Evolutionary conservation across 2,797 vertebrate genomes (phyloP).

Genomic region (Artibeus lituratus): DNA sequence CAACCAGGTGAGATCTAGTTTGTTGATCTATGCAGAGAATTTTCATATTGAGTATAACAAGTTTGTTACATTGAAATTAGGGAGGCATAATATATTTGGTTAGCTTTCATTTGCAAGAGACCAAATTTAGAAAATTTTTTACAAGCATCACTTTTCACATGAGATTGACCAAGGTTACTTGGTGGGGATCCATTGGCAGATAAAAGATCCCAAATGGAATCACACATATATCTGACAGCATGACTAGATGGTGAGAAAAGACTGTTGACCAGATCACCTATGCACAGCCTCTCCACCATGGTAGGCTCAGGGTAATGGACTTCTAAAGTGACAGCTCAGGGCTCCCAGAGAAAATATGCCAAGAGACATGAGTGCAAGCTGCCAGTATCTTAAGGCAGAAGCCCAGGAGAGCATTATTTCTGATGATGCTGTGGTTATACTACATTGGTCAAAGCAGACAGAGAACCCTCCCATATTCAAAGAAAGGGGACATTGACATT

Average conservation of each 20-base stretch:
- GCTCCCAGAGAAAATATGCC: background rate
- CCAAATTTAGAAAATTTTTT: background rate
- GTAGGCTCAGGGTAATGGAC: background rate
- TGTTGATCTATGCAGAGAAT: background rate
- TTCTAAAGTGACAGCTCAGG: background rate
- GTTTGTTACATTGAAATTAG: background rate
- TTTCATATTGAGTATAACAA: background rate
- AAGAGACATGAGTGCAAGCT: background rate
- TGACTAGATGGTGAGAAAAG: background rate
- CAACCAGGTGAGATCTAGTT: background rate
- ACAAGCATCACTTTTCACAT: background rate
- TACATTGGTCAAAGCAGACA: background rate
- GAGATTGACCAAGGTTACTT: background rate
- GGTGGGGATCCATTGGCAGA: background rate
- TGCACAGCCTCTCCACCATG: background rate
- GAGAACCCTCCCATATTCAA: background rate
- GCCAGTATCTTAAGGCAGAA: background rate
- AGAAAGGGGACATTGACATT: background rate
- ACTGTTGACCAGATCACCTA: background rate
- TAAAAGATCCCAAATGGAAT: background rate
- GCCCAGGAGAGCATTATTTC: background rate
- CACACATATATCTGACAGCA: background rate
- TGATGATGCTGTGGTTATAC: too few species aligned
- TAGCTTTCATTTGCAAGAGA: slow-evolving; percentile 13
- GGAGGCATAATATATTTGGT: background rate